Percentiles rank a stretch among this genome's conserved stretches.
Conservation (phyloP, 2,797 vertebrate species). For the Novumbra hubbsi region DNA sequence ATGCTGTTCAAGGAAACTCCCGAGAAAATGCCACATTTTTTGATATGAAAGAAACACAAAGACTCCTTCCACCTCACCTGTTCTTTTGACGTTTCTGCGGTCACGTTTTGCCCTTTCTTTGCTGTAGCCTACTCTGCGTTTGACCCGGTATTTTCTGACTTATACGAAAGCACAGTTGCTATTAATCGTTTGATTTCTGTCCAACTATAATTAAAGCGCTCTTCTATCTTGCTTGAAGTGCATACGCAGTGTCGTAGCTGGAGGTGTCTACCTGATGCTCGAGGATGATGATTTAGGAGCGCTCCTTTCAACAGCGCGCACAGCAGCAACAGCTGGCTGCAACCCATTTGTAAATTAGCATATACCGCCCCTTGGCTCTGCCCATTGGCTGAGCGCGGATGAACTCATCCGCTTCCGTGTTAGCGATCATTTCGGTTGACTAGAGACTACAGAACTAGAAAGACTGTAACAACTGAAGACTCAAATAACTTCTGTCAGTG, state of each 20-base stretch:
- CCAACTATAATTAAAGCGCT: background rate
- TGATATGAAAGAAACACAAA: slow-evolving; percentile 7
- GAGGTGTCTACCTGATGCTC: slow-evolving; percentile 61
- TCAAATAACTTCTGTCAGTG: background rate
- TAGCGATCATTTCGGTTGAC: background rate
- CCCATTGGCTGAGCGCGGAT: slow-evolving; percentile 58
- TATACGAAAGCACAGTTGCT: slow-evolving; percentile 5
- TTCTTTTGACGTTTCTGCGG: slow-evolving; percentile 25
- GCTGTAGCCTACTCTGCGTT: slow-evolving; percentile 14
- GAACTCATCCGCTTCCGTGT: slow-evolving; percentile 43
- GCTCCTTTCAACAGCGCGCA: slow-evolving; percentile 46
- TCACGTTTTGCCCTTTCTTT: slow-evolving; percentile 5
- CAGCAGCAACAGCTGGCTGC: slow-evolving; percentile 63
- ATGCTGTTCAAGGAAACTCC: background rate
- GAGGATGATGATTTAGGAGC: slow-evolving; percentile 46
- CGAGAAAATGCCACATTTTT: background rate
- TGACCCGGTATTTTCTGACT: background rate
- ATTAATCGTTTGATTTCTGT: background rate
- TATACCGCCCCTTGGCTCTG: slow-evolving; percentile 50
- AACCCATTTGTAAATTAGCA: slow-evolving; percentile 40
- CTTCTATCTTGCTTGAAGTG: background rate
- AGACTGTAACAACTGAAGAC: background rate
- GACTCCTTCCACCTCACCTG: slow-evolving; percentile 53
- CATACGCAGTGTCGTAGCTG: background rate
- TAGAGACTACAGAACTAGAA: slow-evolving; percentile 3